Conservation (phyloP, 2,797 vertebrate genomes). For the Enteromius mattozi region DNA sequence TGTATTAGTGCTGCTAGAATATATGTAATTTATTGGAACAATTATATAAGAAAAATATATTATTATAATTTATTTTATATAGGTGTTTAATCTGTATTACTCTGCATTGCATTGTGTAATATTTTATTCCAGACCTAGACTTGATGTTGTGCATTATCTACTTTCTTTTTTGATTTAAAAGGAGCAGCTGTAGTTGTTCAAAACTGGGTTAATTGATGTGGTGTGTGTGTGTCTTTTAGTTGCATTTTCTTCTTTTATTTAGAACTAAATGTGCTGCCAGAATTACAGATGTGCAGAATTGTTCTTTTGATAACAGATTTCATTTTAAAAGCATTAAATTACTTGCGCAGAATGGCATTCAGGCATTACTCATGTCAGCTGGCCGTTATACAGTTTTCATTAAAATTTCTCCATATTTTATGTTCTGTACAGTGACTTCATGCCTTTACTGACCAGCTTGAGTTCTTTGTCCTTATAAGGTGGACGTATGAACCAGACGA, state of each 20-base stretch:
- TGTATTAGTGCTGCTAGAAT: no score
- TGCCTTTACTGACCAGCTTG: background rate
- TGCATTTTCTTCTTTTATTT: conserved; percentile 10
- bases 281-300: conserved; percentile 16
- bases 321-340: conserved; percentile 18
- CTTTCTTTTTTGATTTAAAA: background rate
- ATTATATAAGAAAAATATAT: no score
- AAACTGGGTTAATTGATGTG: background rate
- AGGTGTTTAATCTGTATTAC: background rate
- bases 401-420: conserved; percentile 18
- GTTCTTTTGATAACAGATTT: conserved; percentile 21
- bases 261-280: conserved; percentile 24
- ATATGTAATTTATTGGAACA: background rate
- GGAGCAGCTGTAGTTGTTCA: background rate
- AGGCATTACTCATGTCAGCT: conserved; percentile 22
- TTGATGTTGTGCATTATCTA: background rate
- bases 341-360: conserved; percentile 16
- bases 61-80: background rate
- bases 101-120: background rate
- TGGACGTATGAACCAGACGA: conserved; percentile 47
- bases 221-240: background rate
- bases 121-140: background rate
- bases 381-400: conserved; percentile 20
- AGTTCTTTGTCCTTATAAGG: conserved; percentile 52
- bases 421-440: conserved; percentile 29